These are phyloP conservation scores for Cremastinae sp. DNA, from an alignment of 2,888 invertebrate genomes.

Conservation along the genomic window DNA sequence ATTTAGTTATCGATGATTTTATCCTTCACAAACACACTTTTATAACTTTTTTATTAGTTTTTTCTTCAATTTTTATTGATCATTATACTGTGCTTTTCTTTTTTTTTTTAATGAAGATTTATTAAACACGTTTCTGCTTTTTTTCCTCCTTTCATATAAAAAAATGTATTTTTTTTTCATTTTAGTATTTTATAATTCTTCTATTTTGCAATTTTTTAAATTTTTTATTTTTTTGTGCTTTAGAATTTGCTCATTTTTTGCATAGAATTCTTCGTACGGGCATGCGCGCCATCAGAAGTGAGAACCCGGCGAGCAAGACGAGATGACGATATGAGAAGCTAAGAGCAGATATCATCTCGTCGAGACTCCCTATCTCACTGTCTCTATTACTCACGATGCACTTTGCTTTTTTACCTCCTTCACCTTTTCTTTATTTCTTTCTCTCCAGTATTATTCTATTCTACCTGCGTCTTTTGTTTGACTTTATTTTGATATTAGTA, in stretches of 20 bases:
- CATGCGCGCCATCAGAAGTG: slow-evolving; percentile 4
- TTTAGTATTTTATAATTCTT: too few relatives aligned
- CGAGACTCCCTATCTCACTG: slow-evolving; percentile 52
- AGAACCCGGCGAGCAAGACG: slow-evolving; percentile 49
- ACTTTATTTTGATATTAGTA: too few relatives aligned
- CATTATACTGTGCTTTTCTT: too few relatives aligned
- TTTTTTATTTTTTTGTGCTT: neutral
- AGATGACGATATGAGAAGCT: slow-evolving; percentile 63
- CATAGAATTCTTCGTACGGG: slow-evolving; percentile 3
- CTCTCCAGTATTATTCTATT: neutral
- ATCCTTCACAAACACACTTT: too few relatives aligned
- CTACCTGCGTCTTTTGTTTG: too few relatives aligned
- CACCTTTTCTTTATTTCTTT: neutral
- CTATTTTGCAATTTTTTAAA: neutral
- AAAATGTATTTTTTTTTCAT: too few relatives aligned
- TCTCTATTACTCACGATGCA: slow-evolving; percentile 16
- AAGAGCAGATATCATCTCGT: slow-evolving; percentile 67
- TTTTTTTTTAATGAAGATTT: too few relatives aligned
- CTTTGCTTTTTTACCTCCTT: slow-evolving; percentile 4
- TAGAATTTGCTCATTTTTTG: neutral
- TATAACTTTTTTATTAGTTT: too few relatives aligned
- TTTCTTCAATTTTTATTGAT: too few relatives aligned
- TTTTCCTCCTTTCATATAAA: too few relatives aligned
- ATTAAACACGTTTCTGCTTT: too few relatives aligned
- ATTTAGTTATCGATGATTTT: too few relatives aligned